Percentiles rank a stretch among this genome's conserved stretches.
Evolutionary conservation across 2,888 invertebrate species (phyloP).

Genomic region (Thumatha senex): DNA sequence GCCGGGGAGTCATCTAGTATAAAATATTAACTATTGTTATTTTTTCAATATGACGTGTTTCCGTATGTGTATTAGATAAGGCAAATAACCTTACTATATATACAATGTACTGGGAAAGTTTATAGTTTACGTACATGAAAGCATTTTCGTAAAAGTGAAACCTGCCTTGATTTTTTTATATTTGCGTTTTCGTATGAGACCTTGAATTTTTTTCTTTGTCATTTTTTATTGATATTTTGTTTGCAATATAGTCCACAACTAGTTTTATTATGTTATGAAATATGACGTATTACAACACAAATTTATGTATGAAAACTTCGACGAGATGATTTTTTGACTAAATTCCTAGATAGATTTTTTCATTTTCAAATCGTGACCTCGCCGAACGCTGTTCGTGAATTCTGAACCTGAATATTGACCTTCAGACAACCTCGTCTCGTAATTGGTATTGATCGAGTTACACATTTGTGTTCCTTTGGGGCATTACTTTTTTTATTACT

Average conservation of each 20-base stretch:
- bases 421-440: conserved; percentile 36
- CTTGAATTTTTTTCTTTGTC: background rate
- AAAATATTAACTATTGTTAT: too few species aligned
- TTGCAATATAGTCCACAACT: background rate
- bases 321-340: too few species aligned
- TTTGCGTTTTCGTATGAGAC: too few species aligned
- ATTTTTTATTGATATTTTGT: background rate
- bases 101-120: background rate
- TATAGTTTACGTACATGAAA: background rate
- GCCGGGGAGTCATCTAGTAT: too few species aligned
- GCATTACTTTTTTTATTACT: conserved; percentile 3
- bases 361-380: conserved; percentile 3
- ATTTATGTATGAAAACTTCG: too few species aligned
- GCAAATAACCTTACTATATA: background rate
- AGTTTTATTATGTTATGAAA: too few species aligned
- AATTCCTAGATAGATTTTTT: too few species aligned
- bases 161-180: conserved; percentile 1
- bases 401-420: conserved; percentile 21
- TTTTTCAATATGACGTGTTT: too few species aligned
- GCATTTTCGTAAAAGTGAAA: conserved; percentile 2
- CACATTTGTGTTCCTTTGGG: conserved; percentile 29
- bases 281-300: too few species aligned
- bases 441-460: conserved; percentile 27
- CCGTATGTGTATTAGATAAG: background rate
- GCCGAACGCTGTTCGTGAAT: background rate